These are phyloP conservation scores for Spatula clypeata DNA, from an alignment of 2,797 vertebrate species.

Conservation along the genomic window DNA sequence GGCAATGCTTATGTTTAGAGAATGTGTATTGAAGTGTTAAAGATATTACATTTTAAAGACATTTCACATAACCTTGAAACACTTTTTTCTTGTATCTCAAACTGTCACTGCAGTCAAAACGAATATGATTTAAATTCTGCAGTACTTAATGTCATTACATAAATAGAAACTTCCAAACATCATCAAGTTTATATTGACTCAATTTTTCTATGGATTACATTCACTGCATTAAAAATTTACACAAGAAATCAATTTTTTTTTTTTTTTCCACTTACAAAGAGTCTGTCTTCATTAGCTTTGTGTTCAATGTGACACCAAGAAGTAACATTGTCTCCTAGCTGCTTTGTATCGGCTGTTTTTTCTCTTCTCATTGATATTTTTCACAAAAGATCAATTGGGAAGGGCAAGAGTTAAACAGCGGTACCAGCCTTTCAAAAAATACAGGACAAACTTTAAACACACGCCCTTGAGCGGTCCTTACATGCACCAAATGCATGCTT, in stretches of 20 bases:
- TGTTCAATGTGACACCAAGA: background rate
- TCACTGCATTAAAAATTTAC: conserved; percentile 6
- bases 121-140: conserved; percentile 21
- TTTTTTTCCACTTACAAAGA: background rate
- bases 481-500: background rate
- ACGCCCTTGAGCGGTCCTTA: background rate
- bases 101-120: conserved; percentile 37
- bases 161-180: conserved; percentile 47
- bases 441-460: background rate
- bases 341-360: background rate
- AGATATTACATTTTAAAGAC: conserved; percentile 30
- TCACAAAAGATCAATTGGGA: background rate
- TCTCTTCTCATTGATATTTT: conserved; percentile 19
- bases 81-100: conserved; percentile 11
- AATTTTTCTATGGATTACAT: conserved; percentile 10
- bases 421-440: background rate
- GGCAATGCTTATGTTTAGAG: conserved; percentile 8
- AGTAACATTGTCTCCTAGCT: background rate
- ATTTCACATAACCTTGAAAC: background rate
- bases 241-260: background rate
- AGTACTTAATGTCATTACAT: conserved; percentile 21
- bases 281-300: conserved; percentile 1
- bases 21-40: background rate
- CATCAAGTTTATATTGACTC: conserved; percentile 31
- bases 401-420: background rate